phyloP scores from a whole-genome alignment of 2,888 invertebrate genomes.

The Drosophila atripex region DNA sequence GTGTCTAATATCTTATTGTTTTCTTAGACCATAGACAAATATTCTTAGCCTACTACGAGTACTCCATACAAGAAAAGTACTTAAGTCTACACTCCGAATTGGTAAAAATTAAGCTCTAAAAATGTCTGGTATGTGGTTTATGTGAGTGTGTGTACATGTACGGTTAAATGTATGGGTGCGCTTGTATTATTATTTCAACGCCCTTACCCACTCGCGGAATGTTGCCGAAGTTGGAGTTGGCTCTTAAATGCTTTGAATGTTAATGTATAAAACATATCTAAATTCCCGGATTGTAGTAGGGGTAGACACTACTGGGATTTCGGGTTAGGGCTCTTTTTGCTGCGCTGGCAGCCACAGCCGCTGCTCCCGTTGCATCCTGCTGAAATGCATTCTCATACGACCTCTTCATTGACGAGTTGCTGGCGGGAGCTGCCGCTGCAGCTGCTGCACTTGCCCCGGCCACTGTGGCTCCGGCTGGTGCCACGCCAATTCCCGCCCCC shows the following conservation, averaged over 20 bases:
- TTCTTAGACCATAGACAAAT: conserved; percentile 68
- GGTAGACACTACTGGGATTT: conserved; percentile 74
- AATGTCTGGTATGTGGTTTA: conserved; percentile 58
- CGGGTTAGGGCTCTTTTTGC: conserved; percentile 82
- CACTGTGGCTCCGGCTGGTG: background rate
- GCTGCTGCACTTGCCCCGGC: conserved; percentile 1
- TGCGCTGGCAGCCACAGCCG: conserved; percentile 76
- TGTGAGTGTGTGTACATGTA: conserved; percentile 43
- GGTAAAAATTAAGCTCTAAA: conserved; percentile 61
- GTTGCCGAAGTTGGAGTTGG: conserved; percentile 52
- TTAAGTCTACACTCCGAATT: conserved; percentile 53
- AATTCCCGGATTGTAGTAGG: conserved; percentile 81
- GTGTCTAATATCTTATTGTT: conserved; percentile 32
- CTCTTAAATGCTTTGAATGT: background rate
- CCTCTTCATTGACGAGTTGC: conserved; percentile 85
- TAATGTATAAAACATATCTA: conserved; percentile 45
- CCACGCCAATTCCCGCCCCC: conserved; percentile 20
- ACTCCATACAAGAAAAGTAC: conserved; percentile 61
- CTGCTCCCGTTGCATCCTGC: conserved; percentile 81
- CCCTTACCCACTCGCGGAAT: conserved; percentile 54
- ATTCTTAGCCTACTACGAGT: conserved; percentile 60
- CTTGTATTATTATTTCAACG: conserved; percentile 9
- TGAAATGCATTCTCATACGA: conserved; percentile 90
- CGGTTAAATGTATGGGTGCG: conserved; percentile 33
- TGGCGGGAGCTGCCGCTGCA: conserved; percentile 26